These are phyloP conservation scores for Laticauda colubrina DNA, from an alignment of 2,113 vertebrate species.

Conservation along the genomic window DNA sequence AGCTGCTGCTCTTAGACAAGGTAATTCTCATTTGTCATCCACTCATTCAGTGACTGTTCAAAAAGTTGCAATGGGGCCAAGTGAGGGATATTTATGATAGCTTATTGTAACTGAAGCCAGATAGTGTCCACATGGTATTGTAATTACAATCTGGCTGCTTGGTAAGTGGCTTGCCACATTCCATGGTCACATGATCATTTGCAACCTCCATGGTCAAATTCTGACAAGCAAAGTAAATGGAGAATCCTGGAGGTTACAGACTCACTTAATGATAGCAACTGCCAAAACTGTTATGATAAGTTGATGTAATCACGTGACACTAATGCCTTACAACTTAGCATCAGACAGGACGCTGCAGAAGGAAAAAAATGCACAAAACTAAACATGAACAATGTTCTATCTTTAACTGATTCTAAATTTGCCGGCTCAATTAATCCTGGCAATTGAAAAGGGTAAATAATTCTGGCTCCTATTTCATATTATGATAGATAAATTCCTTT, in stretches of 20 bases:
- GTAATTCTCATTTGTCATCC: not conserved
- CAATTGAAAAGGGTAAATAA: not conserved
- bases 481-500: not conserved
- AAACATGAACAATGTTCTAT: not conserved
- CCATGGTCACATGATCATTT: not conserved
- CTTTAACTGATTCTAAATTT: not conserved
- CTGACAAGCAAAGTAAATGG: not conserved
- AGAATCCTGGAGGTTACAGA: not conserved
- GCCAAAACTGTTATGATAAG: not conserved
- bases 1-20: not conserved
- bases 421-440: not conserved
- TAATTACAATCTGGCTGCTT: not conserved
- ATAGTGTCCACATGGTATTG: not conserved
- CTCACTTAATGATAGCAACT: not conserved
- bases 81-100: not conserved
- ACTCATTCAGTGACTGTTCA: not conserved
- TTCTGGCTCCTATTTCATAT: not conserved
- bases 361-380: not conserved
- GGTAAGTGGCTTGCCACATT: not conserved
- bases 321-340: not conserved
- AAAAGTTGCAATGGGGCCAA: not conserved
- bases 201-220: not conserved
- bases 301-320: not conserved
- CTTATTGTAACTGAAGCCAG: not conserved
- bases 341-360: not conserved